phyloP scores from a whole-genome alignment of 2,113 vertebrate species.

The Desmodus rotundus region DNA sequence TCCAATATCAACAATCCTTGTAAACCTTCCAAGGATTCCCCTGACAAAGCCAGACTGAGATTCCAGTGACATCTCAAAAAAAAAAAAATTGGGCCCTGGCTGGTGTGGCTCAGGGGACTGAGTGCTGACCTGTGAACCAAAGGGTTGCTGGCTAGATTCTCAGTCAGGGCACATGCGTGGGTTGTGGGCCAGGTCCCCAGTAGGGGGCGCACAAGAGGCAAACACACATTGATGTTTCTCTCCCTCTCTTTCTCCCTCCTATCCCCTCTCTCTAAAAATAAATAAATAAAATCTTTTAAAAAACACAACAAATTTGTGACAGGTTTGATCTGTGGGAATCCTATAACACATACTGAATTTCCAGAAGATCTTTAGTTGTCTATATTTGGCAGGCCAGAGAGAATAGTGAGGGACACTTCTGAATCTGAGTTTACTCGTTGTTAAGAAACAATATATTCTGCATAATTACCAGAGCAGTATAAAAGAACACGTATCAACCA shows the following conservation, averaged over 20 bases:
- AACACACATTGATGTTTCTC: too few relatives aligned
- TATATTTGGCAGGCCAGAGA: neutral
- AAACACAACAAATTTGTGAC: neutral
- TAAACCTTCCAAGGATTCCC: neutral
- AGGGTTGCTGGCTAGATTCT: too few relatives aligned
- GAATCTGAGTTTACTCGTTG: neutral
- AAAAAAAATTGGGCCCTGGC: neutral
- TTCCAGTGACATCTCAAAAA: neutral
- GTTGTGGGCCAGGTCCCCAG: too few relatives aligned
- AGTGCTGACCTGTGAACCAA: too few relatives aligned
- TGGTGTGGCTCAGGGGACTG: too few relatives aligned
- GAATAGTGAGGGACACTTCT: neutral
- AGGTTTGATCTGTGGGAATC: neutral
- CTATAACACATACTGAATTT: neutral
- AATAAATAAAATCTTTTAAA: too few relatives aligned
- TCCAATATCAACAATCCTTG: neutral
- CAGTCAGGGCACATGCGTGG: too few relatives aligned
- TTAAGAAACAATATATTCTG: neutral
- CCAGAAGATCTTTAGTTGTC: neutral
- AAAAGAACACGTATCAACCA: neutral
- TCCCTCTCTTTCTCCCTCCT: too few relatives aligned
- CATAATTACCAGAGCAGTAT: neutral
- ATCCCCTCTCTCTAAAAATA: too few relatives aligned
- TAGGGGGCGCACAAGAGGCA: too few relatives aligned
- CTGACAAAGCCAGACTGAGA: neutral